These are phyloP conservation scores for Dendrocopos noguchii DNA, from an alignment of 2,113 vertebrate genomes.

Conservation along the genomic window DNA sequence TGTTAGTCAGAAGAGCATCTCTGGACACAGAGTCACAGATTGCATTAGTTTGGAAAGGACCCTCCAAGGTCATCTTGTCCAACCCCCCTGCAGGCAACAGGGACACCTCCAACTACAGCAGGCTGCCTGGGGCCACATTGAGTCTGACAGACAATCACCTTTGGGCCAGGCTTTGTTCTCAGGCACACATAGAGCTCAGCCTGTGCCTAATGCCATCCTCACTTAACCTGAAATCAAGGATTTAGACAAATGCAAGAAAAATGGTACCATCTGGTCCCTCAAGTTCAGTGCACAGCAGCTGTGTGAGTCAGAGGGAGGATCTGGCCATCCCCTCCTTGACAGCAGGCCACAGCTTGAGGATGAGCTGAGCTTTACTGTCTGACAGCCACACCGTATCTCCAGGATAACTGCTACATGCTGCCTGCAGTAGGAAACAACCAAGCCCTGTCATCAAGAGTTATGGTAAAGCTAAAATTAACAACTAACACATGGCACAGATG, in stretches of 20 bases:
- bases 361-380: conserved; percentile 9
- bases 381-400: not conserved
- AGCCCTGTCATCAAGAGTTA: conserved; percentile 53
- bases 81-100: too few relatives aligned
- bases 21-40: not conserved
- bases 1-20: not conserved
- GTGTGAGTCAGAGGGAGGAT: not conserved
- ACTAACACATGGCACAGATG: conserved; percentile 58
- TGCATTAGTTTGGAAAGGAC: too few relatives aligned
- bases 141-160: not conserved
- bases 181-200: not conserved
- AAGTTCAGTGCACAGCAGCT: not conserved
- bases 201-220: not conserved
- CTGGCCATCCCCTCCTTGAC: not conserved
- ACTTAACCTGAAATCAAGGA: not conserved
- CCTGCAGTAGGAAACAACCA: conserved; percentile 62
- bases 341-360: fast-evolving
- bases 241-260: not conserved
- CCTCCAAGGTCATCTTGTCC: too few relatives aligned
- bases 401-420: conserved; percentile 55
- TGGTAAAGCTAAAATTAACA: conserved; percentile 65
- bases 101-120: too few relatives aligned
- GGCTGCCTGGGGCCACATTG: too few relatives aligned
- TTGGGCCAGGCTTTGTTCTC: not conserved
- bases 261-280: not conserved